phyloP scores from a whole-genome alignment of 2,888 invertebrate species.

The Agonopterix subpropinquella region DNA sequence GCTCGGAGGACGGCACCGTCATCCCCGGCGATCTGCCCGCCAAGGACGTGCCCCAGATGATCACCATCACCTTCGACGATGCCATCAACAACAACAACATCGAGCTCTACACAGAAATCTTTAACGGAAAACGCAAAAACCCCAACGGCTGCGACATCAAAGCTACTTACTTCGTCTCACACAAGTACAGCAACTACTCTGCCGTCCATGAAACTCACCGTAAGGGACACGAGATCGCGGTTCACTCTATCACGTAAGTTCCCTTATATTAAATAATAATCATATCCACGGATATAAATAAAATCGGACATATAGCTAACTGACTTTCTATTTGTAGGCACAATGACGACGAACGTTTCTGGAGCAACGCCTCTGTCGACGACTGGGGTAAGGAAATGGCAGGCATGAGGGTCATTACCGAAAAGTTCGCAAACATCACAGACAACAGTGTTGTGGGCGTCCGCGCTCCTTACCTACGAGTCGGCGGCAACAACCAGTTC shows the following conservation, averaged over 20 bases:
- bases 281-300: background rate
- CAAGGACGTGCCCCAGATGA: slow-evolving; percentile 94
- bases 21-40: slow-evolving; percentile 90
- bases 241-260: slow-evolving; percentile 93
- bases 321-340: slow-evolving; percentile 73
- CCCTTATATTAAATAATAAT: background rate
- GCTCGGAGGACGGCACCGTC: slow-evolving; percentile 92
- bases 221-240: slow-evolving; percentile 95
- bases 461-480: slow-evolving; percentile 91
- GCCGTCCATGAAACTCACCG: slow-evolving; percentile 94
- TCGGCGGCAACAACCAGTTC: slow-evolving; percentile 97
- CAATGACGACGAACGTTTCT: slow-evolving; percentile 93
- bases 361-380: slow-evolving; percentile 94
- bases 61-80: slow-evolving; percentile 95
- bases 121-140: slow-evolving; percentile 91
- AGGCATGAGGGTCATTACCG: slow-evolving; percentile 92
- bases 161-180: slow-evolving; percentile 93
- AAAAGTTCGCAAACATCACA: slow-evolving; percentile 92
- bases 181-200: slow-evolving; percentile 95
- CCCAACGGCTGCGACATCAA: slow-evolving; percentile 96
- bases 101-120: slow-evolving; percentile 93
- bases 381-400: slow-evolving; percentile 98
- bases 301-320: background rate
- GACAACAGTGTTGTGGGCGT: slow-evolving; percentile 95
- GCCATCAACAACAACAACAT: slow-evolving; percentile 97